Conservation (phyloP, 53 echinoderm and acorn worm species). For the Astropecten irregularis region DNA sequence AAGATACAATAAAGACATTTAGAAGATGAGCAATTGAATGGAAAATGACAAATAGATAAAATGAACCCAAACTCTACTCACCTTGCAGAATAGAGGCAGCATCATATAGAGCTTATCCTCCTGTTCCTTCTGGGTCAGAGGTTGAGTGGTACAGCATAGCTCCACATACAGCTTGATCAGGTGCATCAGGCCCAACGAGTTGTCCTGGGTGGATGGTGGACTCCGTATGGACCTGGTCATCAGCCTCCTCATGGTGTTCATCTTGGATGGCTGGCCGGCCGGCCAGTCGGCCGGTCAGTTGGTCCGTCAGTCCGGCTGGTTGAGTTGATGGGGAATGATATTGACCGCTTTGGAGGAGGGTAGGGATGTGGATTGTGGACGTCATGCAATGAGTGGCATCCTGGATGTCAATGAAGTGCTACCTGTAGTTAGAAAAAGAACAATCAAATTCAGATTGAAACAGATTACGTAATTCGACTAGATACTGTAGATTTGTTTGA, state of each 20-base stretch:
- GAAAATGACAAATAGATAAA: no score
- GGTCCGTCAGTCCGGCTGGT: conserved; percentile 16
- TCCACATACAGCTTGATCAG: conserved; percentile 94
- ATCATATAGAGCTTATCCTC: conserved; percentile 99
- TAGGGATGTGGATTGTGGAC: neutral
- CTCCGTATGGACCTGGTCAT: conserved; percentile 41
- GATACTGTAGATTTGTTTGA: no score
- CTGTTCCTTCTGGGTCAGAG: conserved; percentile 92
- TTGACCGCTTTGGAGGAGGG: neutral
- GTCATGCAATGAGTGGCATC: no score
- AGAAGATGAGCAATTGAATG: no score
- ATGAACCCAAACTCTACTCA: no score
- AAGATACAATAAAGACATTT: no score
- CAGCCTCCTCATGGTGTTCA: conserved; percentile 43
- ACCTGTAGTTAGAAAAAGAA: neutral
- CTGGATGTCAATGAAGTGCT: no score
- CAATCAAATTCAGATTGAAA: no score
- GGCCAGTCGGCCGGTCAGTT: neutral
- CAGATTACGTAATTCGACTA: no score
- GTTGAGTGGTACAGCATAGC: conserved; percentile 89
- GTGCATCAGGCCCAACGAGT: conserved; percentile 95
- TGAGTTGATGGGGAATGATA: neutral
- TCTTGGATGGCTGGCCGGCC: conserved; percentile 2
- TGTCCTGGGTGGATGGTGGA: conserved; percentile 81
- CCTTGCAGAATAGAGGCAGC: conserved; percentile 98